Evolutionary conservation across 2,888 invertebrate species (phyloP), one percentile per base, ranked within the genome.

Genomic region (Sarcophaga carnaria): DNA sequence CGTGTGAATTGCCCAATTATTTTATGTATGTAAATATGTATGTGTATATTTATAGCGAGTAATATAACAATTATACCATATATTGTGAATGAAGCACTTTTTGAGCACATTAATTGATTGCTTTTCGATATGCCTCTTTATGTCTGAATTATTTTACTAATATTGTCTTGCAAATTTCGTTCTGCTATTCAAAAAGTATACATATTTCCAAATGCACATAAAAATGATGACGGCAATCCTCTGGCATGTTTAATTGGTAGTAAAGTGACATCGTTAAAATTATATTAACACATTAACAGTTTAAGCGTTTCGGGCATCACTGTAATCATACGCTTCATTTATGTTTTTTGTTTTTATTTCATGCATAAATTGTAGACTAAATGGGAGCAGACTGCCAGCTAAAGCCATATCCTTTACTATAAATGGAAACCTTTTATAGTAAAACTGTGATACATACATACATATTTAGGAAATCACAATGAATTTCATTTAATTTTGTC

Each of bases 221-320:
- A 66, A 5, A 79, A 70, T 79, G 71, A 72, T 20, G 71, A 79
- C 71, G 49, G 37, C 14, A 71, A 49, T 66, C 22, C 22, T 64
- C n/a, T 8, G 8, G 20, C 59, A 37, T 37, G 37, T 80, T 66
- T 72, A 72, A 72, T 80, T 80, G 72, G 59, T 72, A 45, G 72
- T 80, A 80, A 80, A 74, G 66, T 59, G 11, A 66, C 54, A 72
- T 64, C 72, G 59, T 72, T 72, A 80, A 80, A 71, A 22, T 80
- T 80, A 72, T 80, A 80, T 80, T 72, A 66, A 66, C 54, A 22
- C 80, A 80, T 72, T 60, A 72, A 72, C 79, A 79, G 63, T 71
- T 70, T 70, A 12, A 25, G 70, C 17, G 47, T 49, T 79, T 71
- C 49, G n/a, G 45, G 12, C 25, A 72, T 22, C 37, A 45, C 20